phyloP scores from a whole-genome alignment of 2,888 invertebrate species.

The Temnothorax unifasciatus region DNA sequence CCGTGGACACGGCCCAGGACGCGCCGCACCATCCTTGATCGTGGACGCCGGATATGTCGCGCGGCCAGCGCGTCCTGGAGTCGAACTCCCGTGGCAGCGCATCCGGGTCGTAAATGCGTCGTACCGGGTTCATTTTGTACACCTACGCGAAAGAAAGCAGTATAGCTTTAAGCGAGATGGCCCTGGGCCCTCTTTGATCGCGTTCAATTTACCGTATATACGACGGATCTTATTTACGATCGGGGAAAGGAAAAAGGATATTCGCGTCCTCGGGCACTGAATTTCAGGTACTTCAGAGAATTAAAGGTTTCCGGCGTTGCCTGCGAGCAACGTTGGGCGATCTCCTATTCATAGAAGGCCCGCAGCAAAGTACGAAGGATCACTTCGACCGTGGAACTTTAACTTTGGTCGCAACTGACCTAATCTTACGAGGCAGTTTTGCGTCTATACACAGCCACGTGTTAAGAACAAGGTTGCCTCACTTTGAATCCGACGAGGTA shows the following conservation, averaged over 20 bases:
- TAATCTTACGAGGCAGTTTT: constrained; percentile 28
- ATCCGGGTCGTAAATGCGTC: constrained; percentile 88
- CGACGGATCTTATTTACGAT: neutral
- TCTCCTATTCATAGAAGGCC: constrained; percentile 28
- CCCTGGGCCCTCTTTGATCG: neutral
- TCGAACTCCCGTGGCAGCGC: constrained; percentile 92
- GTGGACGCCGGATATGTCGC: constrained; percentile 90
- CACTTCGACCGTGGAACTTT: constrained; percentile 35
- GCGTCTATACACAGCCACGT: constrained; percentile 15
- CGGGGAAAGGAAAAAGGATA: neutral
- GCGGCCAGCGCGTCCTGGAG: constrained; percentile 91
- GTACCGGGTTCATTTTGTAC: constrained; percentile 88
- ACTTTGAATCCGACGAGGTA: constrained; percentile 17
- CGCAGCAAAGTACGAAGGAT: constrained; percentile 28
- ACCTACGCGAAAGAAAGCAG: constrained; percentile 69
- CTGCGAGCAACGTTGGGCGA: neutral
- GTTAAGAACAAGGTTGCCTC: constrained; percentile 29
- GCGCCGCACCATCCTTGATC: constrained; percentile 94
- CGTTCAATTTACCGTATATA: neutral
- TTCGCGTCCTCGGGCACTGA: neutral
- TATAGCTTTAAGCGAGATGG: neutral
- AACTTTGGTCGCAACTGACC: constrained; percentile 37
- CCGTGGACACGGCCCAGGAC: constrained; percentile 97
- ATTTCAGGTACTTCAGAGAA: neutral
- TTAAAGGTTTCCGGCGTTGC: neutral